Base-by-base conservation (phyloP, 2,888 invertebrate species). In the Andrena camellia region DNA sequence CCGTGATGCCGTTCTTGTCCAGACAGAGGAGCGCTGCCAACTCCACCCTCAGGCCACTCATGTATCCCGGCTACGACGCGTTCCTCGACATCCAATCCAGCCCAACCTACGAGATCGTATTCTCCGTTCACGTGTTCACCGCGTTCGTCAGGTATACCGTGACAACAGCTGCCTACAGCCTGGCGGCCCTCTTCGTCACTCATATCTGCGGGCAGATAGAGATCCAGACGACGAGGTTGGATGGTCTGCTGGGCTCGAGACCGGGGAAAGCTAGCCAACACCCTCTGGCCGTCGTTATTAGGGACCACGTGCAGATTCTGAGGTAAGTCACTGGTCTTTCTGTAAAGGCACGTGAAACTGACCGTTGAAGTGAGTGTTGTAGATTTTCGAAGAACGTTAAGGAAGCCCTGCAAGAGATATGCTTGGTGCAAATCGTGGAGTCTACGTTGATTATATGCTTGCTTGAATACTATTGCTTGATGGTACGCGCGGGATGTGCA, bases 361-460 rank as follows among this genome's bases (percentile, higher is more conserved):
- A n/a, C 7, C 7, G 3, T 13, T 10, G 4, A 1, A n/a, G 17
- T 2, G n/a, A 59, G 23, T 20, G 7, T 66, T 78, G 0, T 5
- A 86, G 86, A 48, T 86, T 86, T 48, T 81, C 86, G 13, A 50
- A 35, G 23, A 17, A 48, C 8, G 68, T 86, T 1, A 81, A 86
- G 29, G 31, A 69, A 33, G 78, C 90, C 54, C 64, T 93, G 33
- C 91, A 88, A 20, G 89, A 88, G 59, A 85, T 92, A 50, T 92
- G 90, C 48, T 84, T 93, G 17, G 79, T 91, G 6, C 92, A 93
- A 83, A 84, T 92, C 10, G 59, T 92, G 10, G 91, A 90, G 3
- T 91, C 91, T 13, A 92, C 92, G 0, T 78, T 92, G 74, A 90
- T 90, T 59, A 90, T 93, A 59, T 93, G 93, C 57, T 87, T 92